Evolutionary conservation across 2,113 vertebrate genomes (phyloP), one percentile per base, ranked within the genome.

Genomic region (Galeopterus variegatus): DNA sequence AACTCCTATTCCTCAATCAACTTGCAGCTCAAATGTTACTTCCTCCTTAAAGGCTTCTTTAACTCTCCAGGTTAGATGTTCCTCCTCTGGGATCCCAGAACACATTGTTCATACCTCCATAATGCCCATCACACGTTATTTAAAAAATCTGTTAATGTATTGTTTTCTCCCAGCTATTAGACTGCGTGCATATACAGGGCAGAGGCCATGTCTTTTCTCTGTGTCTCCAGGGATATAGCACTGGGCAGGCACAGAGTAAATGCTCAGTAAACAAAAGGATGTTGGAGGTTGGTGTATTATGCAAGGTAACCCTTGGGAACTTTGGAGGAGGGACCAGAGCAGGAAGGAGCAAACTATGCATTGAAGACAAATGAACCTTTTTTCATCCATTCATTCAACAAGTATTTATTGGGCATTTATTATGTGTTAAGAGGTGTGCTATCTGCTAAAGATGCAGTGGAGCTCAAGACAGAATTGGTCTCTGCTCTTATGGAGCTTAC

Each of bases 361-460:
- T 1, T 52, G 62, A 89, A 91, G 54, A 88, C 41, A 88, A 83
- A 90, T 31, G 76, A 96, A 76, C n/a, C 11, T 15, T 31, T 84
- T 75, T 83, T 92, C 12, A 67, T 85, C 60, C 33, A 65, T 50
- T 85, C 73, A 81, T n/a, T 83, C 33, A 62, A 12, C 28, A 79
- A 64, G 23, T 33, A 88, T 31, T 92, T 83, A 28, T 18, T 90
- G 75, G 81, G 11, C 13, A 60, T 54, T 91, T 72, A 60, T 45
- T 76, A 8, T 81, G 36, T 64, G 4, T 88, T 52, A 58, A 95
- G 72, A 91, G n/a, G 6, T 77, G n/a, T 52, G 4, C 73, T 82
- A 19, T 18, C 50, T 89, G 21, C 48, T 86, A 48, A 80, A 92
- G 50, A 62, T 60, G 73, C 23, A 52, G 3, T 72, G 4, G 17